Conservation (phyloP, 1,140 invertebrate genomes). For the Teleogryllus occipitalis region DNA sequence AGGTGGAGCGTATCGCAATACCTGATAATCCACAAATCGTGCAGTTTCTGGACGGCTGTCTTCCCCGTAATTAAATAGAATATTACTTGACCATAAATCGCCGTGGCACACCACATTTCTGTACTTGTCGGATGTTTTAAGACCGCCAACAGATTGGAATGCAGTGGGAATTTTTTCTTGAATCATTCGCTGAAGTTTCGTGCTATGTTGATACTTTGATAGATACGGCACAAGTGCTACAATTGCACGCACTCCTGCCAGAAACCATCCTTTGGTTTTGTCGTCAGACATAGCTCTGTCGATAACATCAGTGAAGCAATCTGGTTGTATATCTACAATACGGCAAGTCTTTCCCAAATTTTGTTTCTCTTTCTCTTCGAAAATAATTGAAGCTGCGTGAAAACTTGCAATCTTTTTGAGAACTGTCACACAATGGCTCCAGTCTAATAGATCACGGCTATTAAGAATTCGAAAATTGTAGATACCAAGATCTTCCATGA, state of each 20-base stretch:
- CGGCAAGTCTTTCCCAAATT: not conserved
- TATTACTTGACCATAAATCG: not conserved
- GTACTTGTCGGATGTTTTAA: not conserved
- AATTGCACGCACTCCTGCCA: not conserved
- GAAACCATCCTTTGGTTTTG: not conserved
- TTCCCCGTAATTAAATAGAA: not conserved
- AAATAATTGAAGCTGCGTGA: not conserved
- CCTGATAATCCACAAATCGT: not conserved
- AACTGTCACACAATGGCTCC: not conserved
- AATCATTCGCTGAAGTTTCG: not conserved
- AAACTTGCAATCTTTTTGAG: not conserved
- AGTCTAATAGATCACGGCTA: not conserved
- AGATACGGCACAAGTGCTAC: not conserved
- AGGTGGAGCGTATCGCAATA: not conserved
- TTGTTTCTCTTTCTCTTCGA: not conserved
- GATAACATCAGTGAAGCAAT: not conserved
- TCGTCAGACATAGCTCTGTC: not conserved
- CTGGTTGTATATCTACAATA: not conserved
- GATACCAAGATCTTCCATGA: not conserved
- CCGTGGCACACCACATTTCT: not conserved
- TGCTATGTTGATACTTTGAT: not conserved
- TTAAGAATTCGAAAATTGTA: not conserved
- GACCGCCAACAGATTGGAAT: not conserved
- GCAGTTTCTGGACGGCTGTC: not conserved
- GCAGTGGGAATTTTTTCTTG: not conserved